phyloP scores from a whole-genome alignment of 1,140 invertebrate species.

The Diorhabda sublineata region DNA sequence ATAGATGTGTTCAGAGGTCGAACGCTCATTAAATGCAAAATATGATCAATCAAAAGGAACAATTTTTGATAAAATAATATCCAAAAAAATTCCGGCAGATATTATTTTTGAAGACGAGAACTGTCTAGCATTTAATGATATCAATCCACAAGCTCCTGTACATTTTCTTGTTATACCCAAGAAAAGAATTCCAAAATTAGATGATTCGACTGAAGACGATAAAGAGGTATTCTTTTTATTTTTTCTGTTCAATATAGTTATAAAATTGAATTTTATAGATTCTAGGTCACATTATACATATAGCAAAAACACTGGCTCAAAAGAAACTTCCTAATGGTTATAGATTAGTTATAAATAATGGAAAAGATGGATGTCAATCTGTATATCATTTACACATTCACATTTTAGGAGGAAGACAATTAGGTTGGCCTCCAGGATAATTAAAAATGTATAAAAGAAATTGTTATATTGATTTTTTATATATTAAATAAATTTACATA shows the following conservation, averaged over 20 bases:
- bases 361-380: slow-evolving; percentile 64
- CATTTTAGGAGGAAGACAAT: slow-evolving; percentile 74
- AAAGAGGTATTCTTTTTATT: slow-evolving; percentile 45
- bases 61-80: slow-evolving; percentile 78
- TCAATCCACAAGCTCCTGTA: slow-evolving; percentile 71
- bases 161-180: slow-evolving; percentile 85
- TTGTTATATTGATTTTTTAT: slow-evolving; percentile 1
- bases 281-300: slow-evolving; percentile 60
- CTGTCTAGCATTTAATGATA: slow-evolving; percentile 76
- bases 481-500: background rate
- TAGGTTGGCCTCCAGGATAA: slow-evolving; percentile 80
- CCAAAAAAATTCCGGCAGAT: slow-evolving; percentile 71
- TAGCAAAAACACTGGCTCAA: slow-evolving; percentile 56
- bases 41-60: slow-evolving; percentile 49
- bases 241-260: slow-evolving; percentile 6
- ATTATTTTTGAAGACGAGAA: slow-evolving; percentile 77
- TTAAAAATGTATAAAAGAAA: background rate
- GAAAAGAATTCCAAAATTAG: slow-evolving; percentile 41
- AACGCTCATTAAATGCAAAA: slow-evolving; percentile 49
- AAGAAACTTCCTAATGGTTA: slow-evolving; percentile 52
- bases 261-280: slow-evolving; percentile 48
- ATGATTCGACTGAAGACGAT: slow-evolving; percentile 35
- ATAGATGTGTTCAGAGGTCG: slow-evolving; percentile 47
- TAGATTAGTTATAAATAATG: slow-evolving; percentile 68
- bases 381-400: slow-evolving; percentile 75